These are phyloP conservation scores for Lontra canadensis DNA, from an alignment of 2,113 vertebrate genomes.

Conservation along the genomic window DNA sequence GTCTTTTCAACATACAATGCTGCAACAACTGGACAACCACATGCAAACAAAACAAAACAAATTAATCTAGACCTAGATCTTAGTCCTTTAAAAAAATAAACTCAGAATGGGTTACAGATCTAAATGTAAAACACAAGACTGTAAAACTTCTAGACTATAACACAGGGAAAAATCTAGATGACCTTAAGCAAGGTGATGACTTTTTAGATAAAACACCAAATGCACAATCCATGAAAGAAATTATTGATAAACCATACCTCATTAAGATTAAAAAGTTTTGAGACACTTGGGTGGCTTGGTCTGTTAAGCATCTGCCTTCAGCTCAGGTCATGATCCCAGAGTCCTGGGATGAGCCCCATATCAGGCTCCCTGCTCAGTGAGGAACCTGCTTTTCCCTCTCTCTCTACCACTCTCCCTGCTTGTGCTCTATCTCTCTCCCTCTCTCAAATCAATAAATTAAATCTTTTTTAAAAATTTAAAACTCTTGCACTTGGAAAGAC, in stretches of 20 bases:
- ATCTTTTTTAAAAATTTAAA: not conserved
- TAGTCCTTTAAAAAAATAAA: not conserved
- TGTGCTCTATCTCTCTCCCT: not conserved
- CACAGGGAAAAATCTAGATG: not conserved
- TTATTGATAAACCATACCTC: not conserved
- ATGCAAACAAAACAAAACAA: not conserved
- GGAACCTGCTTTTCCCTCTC: not conserved
- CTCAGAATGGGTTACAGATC: not conserved
- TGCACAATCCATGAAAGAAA: not conserved
- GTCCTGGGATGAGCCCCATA: no score
- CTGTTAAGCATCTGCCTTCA: no score
- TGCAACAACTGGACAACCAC: not conserved
- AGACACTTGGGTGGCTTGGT: no score
- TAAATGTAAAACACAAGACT: not conserved
- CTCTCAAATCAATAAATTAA: not conserved
- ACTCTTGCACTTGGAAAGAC: not conserved
- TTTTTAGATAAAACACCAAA: not conserved
- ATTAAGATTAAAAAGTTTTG: not conserved
- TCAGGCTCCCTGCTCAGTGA: not conserved
- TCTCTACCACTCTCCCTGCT: no score
- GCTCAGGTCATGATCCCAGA: no score
- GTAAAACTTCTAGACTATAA: not conserved
- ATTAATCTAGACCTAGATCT: not conserved
- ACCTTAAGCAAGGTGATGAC: not conserved
- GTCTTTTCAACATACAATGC: not conserved